Percentiles rank a stretch among this genome's conserved stretches.
These are phyloP conservation scores for Dysidea cf. avara DNA, from an alignment of 37 sponge, comb jelly and placozoan species.

Conservation along the genomic window DNA sequence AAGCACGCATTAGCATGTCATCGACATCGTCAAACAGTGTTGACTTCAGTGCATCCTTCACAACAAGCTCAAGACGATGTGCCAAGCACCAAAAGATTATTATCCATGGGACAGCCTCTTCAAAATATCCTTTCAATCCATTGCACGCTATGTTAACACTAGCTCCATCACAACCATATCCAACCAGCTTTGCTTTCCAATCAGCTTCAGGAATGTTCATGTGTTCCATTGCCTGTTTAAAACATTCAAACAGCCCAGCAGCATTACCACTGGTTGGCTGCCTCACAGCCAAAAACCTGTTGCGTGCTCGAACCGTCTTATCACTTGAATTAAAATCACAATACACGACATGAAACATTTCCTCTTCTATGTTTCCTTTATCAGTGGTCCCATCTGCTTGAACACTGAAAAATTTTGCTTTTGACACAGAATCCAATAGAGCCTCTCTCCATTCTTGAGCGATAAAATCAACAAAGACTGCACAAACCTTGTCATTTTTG, in stretches of 20 bases:
- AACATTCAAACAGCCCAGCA: too few species aligned
- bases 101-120: constrained; percentile 37
- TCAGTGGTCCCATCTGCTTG: too few species aligned
- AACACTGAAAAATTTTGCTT: too few species aligned
- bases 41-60: constrained; percentile 49
- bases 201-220: constrained; percentile 6
- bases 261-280: constrained; percentile 14
- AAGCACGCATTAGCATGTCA: constrained; percentile 35
- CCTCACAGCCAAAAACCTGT: constrained; percentile 27
- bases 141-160: constrained; percentile 34
- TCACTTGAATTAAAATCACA: too few species aligned
- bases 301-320: constrained; percentile 20
- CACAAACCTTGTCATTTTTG: too few species aligned
- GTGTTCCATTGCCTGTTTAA: too few species aligned
- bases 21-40: constrained; percentile 30
- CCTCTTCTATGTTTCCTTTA: too few species aligned
- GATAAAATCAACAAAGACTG: too few species aligned
- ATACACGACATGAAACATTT: too few species aligned
- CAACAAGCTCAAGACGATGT: constrained; percentile 40
- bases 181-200: constrained; percentile 36
- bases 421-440: too few species aligned
- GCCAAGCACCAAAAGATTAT: constrained; percentile 56
- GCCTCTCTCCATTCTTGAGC: too few species aligned
- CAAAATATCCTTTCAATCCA: constrained; percentile 31
- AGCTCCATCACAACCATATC: constrained; percentile 50